These are phyloP conservation scores for Microtus oregoni DNA, from an alignment of 2,113 vertebrate genomes.

Conservation along the genomic window DNA sequence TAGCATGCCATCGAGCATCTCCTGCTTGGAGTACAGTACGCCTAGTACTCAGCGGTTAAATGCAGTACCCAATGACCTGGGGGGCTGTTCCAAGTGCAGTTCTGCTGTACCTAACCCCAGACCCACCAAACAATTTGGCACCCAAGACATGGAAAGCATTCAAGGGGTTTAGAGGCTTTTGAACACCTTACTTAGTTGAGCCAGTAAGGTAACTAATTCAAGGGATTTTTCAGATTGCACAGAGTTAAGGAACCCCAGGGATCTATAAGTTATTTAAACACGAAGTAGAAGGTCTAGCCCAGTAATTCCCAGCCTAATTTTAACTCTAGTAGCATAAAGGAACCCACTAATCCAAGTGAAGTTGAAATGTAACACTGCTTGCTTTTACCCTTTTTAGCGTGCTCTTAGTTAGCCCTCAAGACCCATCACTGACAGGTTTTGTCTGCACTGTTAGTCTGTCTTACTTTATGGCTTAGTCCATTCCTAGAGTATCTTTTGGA, in stretches of 20 bases:
- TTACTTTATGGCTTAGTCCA: not conserved
- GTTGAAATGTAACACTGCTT: not conserved
- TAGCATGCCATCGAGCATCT: not conserved
- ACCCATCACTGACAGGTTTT: not conserved
- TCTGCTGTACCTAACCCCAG: not conserved
- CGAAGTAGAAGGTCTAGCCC: not conserved
- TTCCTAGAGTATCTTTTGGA: not conserved
- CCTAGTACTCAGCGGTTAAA: not conserved
- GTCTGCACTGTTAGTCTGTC: not conserved
- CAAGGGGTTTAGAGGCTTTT: conserved; percentile 16
- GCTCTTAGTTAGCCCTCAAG: not conserved
- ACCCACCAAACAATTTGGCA: not conserved
- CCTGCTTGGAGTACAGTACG: not conserved
- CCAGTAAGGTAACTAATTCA: conserved; percentile 16
- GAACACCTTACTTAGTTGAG: not conserved
- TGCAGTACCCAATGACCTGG: not conserved
- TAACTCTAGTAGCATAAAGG: not conserved
- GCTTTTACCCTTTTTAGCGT: not conserved
- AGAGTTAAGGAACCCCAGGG: conserved; percentile 1
- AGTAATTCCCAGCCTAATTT: not conserved
- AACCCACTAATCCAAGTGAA: not conserved
- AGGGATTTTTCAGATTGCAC: conserved; percentile 18
- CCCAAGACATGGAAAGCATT: conserved; percentile 13
- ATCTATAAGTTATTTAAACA: conserved; percentile 12
- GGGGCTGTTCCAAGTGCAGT: not conserved